Conservation (phyloP, 1,140 invertebrate genomes). For the Teleogryllus occipitalis region DNA sequence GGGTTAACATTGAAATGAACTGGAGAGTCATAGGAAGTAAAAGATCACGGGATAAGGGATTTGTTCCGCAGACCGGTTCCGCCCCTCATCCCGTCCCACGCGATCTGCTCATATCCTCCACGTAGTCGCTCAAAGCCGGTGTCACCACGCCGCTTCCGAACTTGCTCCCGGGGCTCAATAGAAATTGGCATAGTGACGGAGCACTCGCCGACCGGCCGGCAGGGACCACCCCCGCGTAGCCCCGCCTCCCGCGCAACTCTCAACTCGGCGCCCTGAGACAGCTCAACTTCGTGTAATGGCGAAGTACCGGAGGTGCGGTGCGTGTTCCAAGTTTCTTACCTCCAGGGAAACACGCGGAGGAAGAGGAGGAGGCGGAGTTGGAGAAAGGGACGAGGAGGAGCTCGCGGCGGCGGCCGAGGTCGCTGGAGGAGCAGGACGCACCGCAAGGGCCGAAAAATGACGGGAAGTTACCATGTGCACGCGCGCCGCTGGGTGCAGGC, state of each 20-base stretch:
- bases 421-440: too few species aligned
- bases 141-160: not conserved
- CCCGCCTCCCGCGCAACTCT: not conserved
- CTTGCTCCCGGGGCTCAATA: not conserved
- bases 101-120: too few species aligned
- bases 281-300: not conserved
- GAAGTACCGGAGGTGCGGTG: not conserved
- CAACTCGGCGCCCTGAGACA: not conserved
- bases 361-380: not conserved
- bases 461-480: not conserved
- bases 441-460: not conserved
- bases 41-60: too few species aligned
- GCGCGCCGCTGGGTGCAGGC: too few species aligned
- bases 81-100: too few species aligned
- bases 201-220: not conserved
- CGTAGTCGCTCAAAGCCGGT: not conserved
- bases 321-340: not conserved
- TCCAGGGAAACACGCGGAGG: not conserved
- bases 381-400: not conserved
- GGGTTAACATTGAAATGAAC: too few species aligned
- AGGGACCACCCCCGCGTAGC: not conserved
- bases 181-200: conserved; percentile 1
- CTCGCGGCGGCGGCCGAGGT: too few species aligned
- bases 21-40: too few species aligned
- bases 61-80: too few species aligned